Conservation (phyloP, 64 coral and sea anemone species). For the Montipora sp. region DNA sequence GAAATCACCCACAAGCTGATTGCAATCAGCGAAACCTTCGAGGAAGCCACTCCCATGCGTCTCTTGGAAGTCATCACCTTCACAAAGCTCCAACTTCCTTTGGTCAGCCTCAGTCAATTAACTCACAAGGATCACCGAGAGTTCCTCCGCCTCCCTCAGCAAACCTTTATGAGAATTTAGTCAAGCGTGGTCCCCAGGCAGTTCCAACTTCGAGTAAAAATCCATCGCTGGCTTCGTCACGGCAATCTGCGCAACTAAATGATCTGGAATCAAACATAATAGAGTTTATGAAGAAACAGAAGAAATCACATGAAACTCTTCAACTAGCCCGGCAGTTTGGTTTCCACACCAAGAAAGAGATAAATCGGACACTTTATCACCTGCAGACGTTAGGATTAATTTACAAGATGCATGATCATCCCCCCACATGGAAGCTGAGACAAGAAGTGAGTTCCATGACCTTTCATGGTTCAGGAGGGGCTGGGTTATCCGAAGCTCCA, state of each 20-base stretch:
- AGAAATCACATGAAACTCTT: constrained; percentile 75
- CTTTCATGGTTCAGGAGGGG: not conserved
- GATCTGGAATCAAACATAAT: constrained; percentile 55
- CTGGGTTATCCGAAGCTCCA: not conserved
- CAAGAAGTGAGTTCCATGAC: constrained; percentile 53
- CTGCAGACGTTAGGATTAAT: constrained; percentile 80
- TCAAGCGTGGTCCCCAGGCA: constrained; percentile 70
- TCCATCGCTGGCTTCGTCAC: not conserved
- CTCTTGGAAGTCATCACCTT: not conserved
- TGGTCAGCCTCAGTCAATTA: not conserved
- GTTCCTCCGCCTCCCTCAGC: constrained; percentile 86
- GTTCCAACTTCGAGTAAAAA: constrained; percentile 26
- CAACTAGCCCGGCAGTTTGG: constrained; percentile 59
- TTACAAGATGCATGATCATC: constrained; percentile 88
- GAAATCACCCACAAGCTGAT: not conserved
- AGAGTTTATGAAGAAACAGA: constrained; percentile 79
- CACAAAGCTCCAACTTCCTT: not conserved
- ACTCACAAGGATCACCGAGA: not conserved
- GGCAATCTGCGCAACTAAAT: constrained; percentile 39
- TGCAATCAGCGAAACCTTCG: not conserved
- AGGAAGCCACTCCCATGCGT: not conserved
- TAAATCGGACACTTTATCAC: constrained; percentile 84
- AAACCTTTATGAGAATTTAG: constrained; percentile 70
- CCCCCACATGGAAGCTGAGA: constrained; percentile 82
- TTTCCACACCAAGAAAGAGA: constrained; percentile 83